These are phyloP conservation scores for Therioaphis trifolii DNA, from an alignment of 2,888 invertebrate genomes.

Conservation along the genomic window DNA sequence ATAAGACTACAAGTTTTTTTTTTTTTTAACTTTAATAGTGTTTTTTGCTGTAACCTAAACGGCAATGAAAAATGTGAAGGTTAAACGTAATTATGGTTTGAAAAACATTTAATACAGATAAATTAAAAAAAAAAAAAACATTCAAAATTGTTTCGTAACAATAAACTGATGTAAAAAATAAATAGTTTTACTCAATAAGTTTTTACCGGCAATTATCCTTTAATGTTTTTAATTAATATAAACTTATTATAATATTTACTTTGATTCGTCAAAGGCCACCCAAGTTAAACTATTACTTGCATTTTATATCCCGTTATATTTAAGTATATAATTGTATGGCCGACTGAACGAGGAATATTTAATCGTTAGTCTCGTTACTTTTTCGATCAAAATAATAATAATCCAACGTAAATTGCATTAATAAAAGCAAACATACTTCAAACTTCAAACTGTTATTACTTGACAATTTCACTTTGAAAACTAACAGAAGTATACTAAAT, in stretches of 20 bases:
- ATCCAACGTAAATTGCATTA: neutral
- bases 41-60: neutral
- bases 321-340: too few relatives aligned
- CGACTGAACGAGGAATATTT: neutral
- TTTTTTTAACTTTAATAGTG: neutral
- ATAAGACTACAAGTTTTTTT: neutral
- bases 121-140: neutral
- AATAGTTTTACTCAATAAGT: neutral
- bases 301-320: too few relatives aligned
- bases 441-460: neutral
- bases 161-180: neutral
- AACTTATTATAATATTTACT: neutral
- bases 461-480: slow-evolving; percentile 5
- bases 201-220: neutral
- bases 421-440: neutral
- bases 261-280: neutral
- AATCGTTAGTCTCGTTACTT: neutral
- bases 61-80: neutral
- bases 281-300: neutral
- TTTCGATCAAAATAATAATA: neutral
- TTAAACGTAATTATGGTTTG: slow-evolving; percentile 33
- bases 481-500: neutral
- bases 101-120: neutral
- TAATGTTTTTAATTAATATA: neutral
- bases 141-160: neutral